Conservation (phyloP, 2,113 vertebrate genomes). For the Scartelaos histophorus region DNA sequence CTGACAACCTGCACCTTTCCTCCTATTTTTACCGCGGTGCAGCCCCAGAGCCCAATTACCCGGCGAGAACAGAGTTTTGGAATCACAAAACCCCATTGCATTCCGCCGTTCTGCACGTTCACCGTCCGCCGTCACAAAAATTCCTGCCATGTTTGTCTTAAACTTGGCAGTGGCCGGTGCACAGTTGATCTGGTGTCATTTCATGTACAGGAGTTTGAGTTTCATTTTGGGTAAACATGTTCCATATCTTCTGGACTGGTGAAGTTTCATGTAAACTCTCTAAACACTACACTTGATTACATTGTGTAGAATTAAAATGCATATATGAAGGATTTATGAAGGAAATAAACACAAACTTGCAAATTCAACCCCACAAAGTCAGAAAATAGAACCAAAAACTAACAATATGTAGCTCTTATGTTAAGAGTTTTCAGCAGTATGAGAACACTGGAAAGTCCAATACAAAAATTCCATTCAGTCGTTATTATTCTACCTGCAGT, state of each 20-base stretch:
- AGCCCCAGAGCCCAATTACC: constrained; percentile 72
- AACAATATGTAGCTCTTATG: constrained; percentile 10
- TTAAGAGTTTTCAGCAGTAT: constrained; percentile 5
- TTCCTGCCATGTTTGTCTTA: constrained; percentile 52
- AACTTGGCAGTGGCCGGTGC: constrained; percentile 22
- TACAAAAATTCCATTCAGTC: too few species aligned
- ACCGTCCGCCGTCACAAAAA: constrained; percentile 35
- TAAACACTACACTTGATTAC: background rate
- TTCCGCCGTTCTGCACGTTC: constrained; percentile 47
- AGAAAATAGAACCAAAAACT: too few species aligned
- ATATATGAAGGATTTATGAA: too few species aligned
- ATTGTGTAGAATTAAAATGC: too few species aligned
- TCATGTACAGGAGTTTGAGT: constrained; percentile 35
- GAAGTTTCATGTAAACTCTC: background rate
- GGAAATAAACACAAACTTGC: too few species aligned
- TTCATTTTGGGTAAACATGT: constrained; percentile 37
- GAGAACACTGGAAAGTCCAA: background rate
- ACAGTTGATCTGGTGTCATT: constrained; percentile 37
- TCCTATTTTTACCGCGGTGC: constrained; percentile 33
- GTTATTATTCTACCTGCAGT: background rate
- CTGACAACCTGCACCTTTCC: constrained; percentile 49
- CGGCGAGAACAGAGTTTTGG: constrained; percentile 59
- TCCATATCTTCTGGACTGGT: background rate
- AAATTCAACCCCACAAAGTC: too few species aligned
- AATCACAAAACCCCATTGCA: constrained; percentile 61